Conservation (phyloP, 1,140 invertebrate genomes). For the Sycobia sp. region DNA sequence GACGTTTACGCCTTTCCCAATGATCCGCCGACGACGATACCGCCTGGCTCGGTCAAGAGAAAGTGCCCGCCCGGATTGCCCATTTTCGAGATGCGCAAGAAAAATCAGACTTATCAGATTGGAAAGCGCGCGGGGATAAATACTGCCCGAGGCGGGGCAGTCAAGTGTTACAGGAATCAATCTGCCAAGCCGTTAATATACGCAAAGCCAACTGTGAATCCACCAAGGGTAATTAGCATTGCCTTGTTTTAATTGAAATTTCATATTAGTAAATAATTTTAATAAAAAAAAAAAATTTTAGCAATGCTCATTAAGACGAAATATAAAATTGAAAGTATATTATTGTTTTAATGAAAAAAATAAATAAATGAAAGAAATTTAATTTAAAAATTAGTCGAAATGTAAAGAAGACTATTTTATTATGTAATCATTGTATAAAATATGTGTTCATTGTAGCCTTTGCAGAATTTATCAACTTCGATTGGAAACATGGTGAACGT, state of each 20-base stretch:
- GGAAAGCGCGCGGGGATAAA: conserved; percentile 12
- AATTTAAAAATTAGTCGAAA: no score
- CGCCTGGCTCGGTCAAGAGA: conserved; percentile 50
- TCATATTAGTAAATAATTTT: no score
- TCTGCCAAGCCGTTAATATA: conserved; percentile 7
- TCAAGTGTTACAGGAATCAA: conserved; percentile 29
- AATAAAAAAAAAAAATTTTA: no score
- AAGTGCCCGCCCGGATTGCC: conserved; percentile 54
- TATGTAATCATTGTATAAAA: no score
- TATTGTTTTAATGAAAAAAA: no score
- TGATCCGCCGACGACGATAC: conserved; percentile 40
- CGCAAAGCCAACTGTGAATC: conserved; percentile 8
- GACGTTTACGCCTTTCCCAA: conserved; percentile 51
- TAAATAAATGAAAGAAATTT: no score
- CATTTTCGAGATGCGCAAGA: conserved; percentile 46
- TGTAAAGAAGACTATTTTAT: no score
- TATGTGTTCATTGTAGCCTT: no score
- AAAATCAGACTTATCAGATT: conserved; percentile 20
- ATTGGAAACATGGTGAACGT: background rate
- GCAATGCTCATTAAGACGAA: no score
- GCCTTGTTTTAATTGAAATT: no score
- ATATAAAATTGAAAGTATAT: no score
- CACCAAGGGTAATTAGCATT: conserved; percentile 27
- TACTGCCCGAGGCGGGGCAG: background rate
- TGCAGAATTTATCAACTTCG: background rate